Conservation (phyloP, 1,140 invertebrate species). For the Trichogramma pretiosum region DNA sequence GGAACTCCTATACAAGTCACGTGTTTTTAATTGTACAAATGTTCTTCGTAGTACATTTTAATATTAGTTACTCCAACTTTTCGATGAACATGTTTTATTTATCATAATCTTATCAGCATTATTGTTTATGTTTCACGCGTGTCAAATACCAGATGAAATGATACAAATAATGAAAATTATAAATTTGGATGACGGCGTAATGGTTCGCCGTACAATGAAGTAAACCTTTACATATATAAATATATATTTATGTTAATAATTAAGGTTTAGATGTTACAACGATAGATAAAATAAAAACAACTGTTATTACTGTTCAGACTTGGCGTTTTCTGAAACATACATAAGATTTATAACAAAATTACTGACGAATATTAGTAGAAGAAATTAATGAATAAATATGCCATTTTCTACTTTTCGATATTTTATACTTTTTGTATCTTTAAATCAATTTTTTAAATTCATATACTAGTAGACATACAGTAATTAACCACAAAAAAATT, state of each 20-base stretch:
- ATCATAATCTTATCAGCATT: constrained; percentile 30
- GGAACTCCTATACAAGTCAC: too few relatives aligned
- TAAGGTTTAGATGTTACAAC: constrained; percentile 33
- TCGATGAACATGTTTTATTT: constrained; percentile 16
- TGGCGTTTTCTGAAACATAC: constrained; percentile 31
- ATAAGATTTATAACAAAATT: too few relatives aligned
- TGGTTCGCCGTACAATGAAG: constrained; percentile 45
- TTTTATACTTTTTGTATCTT: too few relatives aligned
- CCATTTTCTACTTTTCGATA: constrained; percentile 6
- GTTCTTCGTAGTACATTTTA: constrained; percentile 34
- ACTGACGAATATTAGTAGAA: too few relatives aligned
- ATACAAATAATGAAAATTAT: too few relatives aligned
- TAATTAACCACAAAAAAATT: too few relatives aligned
- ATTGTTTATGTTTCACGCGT: too few relatives aligned
- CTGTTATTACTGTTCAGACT: constrained; percentile 29
- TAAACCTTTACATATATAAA: constrained; percentile 36
- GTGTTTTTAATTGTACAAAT: constrained; percentile 36
- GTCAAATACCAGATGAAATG: too few relatives aligned
- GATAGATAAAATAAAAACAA: constrained; percentile 17
- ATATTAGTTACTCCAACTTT: constrained; percentile 21
- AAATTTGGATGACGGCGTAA: too few relatives aligned
- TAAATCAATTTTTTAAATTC: too few relatives aligned
- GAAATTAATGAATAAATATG: too few relatives aligned
- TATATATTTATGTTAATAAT: constrained; percentile 44
- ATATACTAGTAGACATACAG: too few relatives aligned